Percentiles rank a stretch among this genome's conserved stretches.
phyloP scores from a whole-genome alignment of 1,140 invertebrate genomes.

The Temnothorax curvispinosus region DNA sequence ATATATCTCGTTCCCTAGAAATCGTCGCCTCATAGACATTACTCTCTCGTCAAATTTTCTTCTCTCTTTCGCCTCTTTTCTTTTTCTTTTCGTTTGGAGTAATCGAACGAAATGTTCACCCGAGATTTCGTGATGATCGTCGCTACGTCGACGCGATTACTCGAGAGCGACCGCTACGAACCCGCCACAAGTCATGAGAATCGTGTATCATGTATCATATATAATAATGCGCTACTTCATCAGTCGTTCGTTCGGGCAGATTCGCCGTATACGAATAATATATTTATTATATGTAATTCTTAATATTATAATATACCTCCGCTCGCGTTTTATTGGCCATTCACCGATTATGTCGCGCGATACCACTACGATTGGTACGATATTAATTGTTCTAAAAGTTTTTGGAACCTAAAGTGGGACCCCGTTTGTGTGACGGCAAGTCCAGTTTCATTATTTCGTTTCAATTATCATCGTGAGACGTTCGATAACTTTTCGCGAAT shows the following conservation, averaged over 20 bases:
- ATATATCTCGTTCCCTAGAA: slow-evolving; percentile 68
- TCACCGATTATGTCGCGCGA: slow-evolving; percentile 50
- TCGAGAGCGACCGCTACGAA: slow-evolving; percentile 42
- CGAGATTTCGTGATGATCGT: slow-evolving; percentile 29
- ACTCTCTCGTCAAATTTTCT: slow-evolving; percentile 58
- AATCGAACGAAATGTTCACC: slow-evolving; percentile 61
- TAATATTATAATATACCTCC: slow-evolving; percentile 23
- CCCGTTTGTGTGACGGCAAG: slow-evolving; percentile 13
- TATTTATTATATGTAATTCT: slow-evolving; percentile 43
- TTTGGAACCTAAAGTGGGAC: not conserved
- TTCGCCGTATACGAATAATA: slow-evolving; percentile 55
- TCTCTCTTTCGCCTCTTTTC: not conserved
- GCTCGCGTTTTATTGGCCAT: slow-evolving; percentile 43
- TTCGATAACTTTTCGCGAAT: slow-evolving; percentile 20
- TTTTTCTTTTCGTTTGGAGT: slow-evolving; percentile 41
- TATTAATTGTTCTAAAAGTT: slow-evolving; percentile 51
- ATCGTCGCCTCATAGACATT: slow-evolving; percentile 57
- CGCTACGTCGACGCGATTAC: slow-evolving; percentile 33
- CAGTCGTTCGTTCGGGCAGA: slow-evolving; percentile 59
- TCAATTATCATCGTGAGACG: slow-evolving; percentile 43
- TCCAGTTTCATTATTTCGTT: slow-evolving; percentile 28
- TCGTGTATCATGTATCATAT: slow-evolving; percentile 26
- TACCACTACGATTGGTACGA: slow-evolving; percentile 28
- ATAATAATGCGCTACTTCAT: slow-evolving; percentile 50
- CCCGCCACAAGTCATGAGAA: slow-evolving; percentile 44